A percentile compares a stretch with the other conserved stretches of the same genome.
phyloP scores from a whole-genome alignment of 2,888 invertebrate genomes.

The Amorpha juglandis region DNA sequence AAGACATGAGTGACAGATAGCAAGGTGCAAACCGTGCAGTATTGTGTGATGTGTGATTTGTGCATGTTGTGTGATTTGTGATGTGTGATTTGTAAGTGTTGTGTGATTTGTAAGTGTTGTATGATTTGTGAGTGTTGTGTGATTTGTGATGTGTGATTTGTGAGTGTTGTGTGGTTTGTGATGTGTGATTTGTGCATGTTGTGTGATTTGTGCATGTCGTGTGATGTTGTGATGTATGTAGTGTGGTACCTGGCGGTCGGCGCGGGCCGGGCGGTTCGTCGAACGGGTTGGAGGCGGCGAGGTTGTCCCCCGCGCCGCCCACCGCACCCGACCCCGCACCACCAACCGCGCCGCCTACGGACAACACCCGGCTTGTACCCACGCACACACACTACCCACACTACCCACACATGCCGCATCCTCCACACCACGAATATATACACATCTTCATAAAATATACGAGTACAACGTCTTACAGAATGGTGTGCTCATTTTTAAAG shows the following conservation, averaged over 20 bases:
- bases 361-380: conserved; percentile 61
- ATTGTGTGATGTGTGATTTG: no score
- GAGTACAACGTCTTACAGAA: no score
- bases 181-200: neutral
- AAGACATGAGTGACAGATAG: no score
- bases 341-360: conserved; percentile 69
- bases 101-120: neutral
- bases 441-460: no score
- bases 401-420: no score
- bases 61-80: no score
- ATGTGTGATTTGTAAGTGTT: neutral
- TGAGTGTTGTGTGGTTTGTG: neutral
- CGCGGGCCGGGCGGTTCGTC: conserved; percentile 88
- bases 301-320: conserved; percentile 84
- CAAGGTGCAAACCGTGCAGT: no score
- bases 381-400: conserved; percentile 29
- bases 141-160: neutral
- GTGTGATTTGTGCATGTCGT: neutral
- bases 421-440: no score
- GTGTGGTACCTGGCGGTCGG: conserved; percentile 79
- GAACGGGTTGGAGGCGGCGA: conserved; percentile 94
- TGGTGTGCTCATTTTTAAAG: no score
- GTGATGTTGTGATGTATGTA: neutral
- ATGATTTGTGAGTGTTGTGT: no score
- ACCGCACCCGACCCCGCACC: conserved; percentile 43